Percentiles rank a stretch among this genome's conserved stretches.
Evolutionary conservation across 1,140 invertebrate genomes (phyloP).

Genomic region (Phortica variegata): DNA sequence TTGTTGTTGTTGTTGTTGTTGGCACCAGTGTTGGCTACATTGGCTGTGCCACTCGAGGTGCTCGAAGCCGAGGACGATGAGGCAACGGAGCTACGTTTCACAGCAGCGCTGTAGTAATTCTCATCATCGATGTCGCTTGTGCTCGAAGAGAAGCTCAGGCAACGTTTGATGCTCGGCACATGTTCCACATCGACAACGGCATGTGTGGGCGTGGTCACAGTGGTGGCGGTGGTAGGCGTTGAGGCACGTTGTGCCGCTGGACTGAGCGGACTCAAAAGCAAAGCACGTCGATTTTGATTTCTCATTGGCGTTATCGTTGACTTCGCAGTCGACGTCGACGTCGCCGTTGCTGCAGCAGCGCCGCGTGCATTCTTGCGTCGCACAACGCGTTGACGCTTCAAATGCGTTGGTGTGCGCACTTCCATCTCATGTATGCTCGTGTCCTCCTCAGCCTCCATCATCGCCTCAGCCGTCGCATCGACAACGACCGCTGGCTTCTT

Average conservation of each 20-base stretch:
- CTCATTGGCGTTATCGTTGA: no score
- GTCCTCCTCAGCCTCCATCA: constrained; percentile 40
- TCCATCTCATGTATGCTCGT: constrained; percentile 53
- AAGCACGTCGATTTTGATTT: no score
- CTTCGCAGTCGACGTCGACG: background rate
- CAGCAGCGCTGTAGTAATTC: constrained; percentile 27
- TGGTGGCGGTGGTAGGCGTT: constrained; percentile 7
- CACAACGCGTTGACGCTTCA: constrained; percentile 52
- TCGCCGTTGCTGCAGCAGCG: constrained; percentile 1
- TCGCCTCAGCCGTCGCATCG: constrained; percentile 17
- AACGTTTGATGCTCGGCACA: constrained; percentile 42
- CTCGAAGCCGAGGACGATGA: constrained; percentile 15
- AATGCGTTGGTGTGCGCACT: constrained; percentile 48
- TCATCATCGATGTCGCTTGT: constrained; percentile 28
- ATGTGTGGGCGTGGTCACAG: background rate
- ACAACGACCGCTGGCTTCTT: background rate
- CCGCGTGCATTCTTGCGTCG: constrained; percentile 45
- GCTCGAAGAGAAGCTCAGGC: constrained; percentile 48
- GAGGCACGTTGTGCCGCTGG: background rate
- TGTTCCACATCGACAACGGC: constrained; percentile 14
- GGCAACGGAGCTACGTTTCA: constrained; percentile 42
- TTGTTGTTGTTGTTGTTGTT: no score
- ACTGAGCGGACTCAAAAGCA: no score
- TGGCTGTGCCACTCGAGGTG: no score
- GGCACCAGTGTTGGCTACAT: no score